Base-by-base conservation (phyloP, 2,113 vertebrate genomes). In the Camelus dromedarius region DNA sequence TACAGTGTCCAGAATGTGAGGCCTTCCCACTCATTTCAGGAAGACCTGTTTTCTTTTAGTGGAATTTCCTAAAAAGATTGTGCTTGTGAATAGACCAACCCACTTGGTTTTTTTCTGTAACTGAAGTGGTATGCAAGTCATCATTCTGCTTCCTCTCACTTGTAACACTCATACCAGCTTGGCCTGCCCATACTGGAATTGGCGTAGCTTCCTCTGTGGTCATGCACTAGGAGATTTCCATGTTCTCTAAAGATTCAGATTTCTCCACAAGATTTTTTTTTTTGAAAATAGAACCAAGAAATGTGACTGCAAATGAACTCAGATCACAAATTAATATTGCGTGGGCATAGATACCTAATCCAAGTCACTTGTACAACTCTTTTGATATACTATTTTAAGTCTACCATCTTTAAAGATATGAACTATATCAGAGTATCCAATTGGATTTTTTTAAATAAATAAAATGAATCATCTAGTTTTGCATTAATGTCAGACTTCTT, bases 1-100 rank as follows among this genome's bases (percentile, higher is more conserved):
- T 87, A 93, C 77, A 77, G 50, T 35, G 85, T 95, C 62, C 26
- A 3, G 62, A 86, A 85, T 92, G 86, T 95, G 91, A 93, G 82
- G 52, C 92, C 83, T 93, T 91, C 96, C 86, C 77, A 52, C 35
- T 86, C 77, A 35, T 64, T 89, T 86, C 96, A 93, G 93, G 79
- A 97, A 97, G 97, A 96, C 93, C 95, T 96, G 95, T 86, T 97
- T 97, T 95, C 96, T 91, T 95, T 91, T 95, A 97, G 93, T 80
- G 95, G 79, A 89, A 97, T 96, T 97, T 97, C 97, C 96, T 96
- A 95, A 97, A 96, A 96, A 95, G 93, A 96, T 96, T 69, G 8
- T 95, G 96, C 96, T 69, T 96, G 77, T 95, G 82, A 95, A 96
- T 83, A 93, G 38, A 64, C 66, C 46, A 58, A 58, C 96, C 89